These are phyloP conservation scores for Athripsodes cinereus DNA, from an alignment of 2,888 invertebrate species.

Conservation along the genomic window DNA sequence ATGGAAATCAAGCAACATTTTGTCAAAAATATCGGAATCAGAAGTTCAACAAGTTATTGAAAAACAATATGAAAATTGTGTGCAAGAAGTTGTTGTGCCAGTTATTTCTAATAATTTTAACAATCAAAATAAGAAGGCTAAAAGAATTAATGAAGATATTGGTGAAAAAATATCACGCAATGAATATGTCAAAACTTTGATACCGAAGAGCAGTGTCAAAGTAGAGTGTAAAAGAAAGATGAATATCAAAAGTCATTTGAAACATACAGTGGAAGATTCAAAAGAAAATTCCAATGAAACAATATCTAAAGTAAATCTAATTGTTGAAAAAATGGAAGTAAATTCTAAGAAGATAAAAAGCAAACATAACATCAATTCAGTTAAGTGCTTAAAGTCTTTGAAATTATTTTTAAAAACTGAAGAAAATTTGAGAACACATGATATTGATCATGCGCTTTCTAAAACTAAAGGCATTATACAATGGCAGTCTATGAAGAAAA, in stretches of 20 bases:
- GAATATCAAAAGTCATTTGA: background rate
- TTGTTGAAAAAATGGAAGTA: background rate
- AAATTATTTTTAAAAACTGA: slow-evolving; percentile 38
- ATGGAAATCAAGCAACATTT: slow-evolving; percentile 8
- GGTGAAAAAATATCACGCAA: slow-evolving; percentile 15
- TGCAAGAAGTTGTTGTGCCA: background rate
- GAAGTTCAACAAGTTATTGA: background rate
- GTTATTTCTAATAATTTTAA: no score
- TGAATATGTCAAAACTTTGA: slow-evolving; percentile 9
- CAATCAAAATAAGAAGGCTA: no score
- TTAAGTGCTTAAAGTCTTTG: slow-evolving; percentile 29
- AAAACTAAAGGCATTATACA: slow-evolving; percentile 48
- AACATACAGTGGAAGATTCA: no score
- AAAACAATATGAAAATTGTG: background rate
- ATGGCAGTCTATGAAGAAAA: slow-evolving; percentile 47
- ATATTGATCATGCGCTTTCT: slow-evolving; percentile 36
- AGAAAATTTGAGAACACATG: slow-evolving; percentile 37
- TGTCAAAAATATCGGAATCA: background rate
- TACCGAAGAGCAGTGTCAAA: no score
- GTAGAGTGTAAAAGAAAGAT: background rate
- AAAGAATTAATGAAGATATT: slow-evolving; percentile 1
- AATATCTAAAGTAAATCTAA: background rate
- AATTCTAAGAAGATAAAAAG: background rate
- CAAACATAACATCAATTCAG: slow-evolving; percentile 11
- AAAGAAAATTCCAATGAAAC: background rate